Base-by-base conservation (phyloP, 2,888 invertebrate genomes). In the Dasypolia templi region DNA sequence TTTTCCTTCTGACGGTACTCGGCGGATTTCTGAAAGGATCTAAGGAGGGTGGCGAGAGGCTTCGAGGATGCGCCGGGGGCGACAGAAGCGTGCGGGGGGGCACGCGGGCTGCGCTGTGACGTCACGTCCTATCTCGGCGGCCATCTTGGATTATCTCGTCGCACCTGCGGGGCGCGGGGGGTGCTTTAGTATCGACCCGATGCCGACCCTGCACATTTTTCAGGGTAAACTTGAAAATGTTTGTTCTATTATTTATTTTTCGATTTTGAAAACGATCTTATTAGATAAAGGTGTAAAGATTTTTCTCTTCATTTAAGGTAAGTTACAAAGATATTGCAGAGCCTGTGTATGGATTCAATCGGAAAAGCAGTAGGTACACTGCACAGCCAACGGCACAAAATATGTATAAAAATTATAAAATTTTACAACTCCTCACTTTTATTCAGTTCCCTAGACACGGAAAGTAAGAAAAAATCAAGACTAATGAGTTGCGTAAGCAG, bases 141-240 rank as follows among this genome's bases (percentile, higher is more conserved):
- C 96, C 96, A 96, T 96, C 96, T 96, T 96, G 96, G 96, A 96
- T 96, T 95, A 96, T 96, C 96, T 96, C 96, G 96, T 96, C 94
- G 95, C 96, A 96, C 96, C 96, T 96, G 96, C 93, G 96, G 95
- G 95, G 92, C 83, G 94, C 89, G 93, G 94, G 93, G 94, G 85
- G 82, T 67, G 62, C 79, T 88, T 86, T 92, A 89, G 92, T 96
- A 96, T 96, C 95, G 95, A 95, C 94, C 95, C 93, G 91, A 88
- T 88, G 90, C 90, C 91, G 89, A 87, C 92, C 91, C 92, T 93
- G 94, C 93, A 93, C 92, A 95, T 95, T 95, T 95, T 95, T 95
- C 95, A 95, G 93, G 91, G 89, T 87, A 89, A 90, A 89, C 86
- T 91, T 91, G 89, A 91, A 92, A 92, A 77, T 77, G 72, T 51